phyloP scores from a whole-genome alignment of 2,113 vertebrate genomes.

The Chloropsis hardwickii region DNA sequence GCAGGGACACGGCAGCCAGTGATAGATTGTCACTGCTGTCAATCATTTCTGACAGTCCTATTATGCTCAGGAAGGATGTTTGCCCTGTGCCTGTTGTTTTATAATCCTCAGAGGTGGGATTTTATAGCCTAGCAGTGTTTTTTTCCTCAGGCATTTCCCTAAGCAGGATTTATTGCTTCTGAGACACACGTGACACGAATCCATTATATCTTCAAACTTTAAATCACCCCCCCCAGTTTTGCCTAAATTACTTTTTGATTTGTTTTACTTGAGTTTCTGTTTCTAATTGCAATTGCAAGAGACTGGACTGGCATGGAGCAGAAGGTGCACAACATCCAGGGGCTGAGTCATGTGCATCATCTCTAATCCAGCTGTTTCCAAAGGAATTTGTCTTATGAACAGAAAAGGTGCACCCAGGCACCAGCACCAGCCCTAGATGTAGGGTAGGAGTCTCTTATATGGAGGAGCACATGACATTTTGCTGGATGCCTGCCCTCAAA shows the following conservation, averaged over 20 bases:
- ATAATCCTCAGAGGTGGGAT: conserved; percentile 69
- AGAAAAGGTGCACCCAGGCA: background rate
- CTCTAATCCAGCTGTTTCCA: background rate
- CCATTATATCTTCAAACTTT: conserved; percentile 21
- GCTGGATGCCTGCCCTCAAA: background rate
- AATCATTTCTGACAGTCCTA: conserved; percentile 56
- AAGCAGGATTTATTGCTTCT: conserved; percentile 74
- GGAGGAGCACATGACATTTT: background rate
- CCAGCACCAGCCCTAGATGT: background rate
- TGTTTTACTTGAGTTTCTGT: background rate
- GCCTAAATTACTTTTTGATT: background rate
- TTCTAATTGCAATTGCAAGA: background rate
- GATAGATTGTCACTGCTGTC: conserved; percentile 48
- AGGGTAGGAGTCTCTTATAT: background rate
- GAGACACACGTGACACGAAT: conserved; percentile 66
- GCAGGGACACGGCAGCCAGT: background rate
- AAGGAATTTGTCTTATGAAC: background rate
- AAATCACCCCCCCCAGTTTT: background rate
- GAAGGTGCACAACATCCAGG: background rate
- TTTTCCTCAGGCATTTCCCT: conserved; percentile 60
- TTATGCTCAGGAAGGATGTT: conserved; percentile 46
- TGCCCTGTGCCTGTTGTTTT: conserved; percentile 56
- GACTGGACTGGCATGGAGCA: background rate
- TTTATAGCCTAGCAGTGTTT: conserved; percentile 43
- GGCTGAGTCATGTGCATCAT: background rate